Conservation (phyloP, 2,888 invertebrate species). For the Trachelus stipa region DNA sequence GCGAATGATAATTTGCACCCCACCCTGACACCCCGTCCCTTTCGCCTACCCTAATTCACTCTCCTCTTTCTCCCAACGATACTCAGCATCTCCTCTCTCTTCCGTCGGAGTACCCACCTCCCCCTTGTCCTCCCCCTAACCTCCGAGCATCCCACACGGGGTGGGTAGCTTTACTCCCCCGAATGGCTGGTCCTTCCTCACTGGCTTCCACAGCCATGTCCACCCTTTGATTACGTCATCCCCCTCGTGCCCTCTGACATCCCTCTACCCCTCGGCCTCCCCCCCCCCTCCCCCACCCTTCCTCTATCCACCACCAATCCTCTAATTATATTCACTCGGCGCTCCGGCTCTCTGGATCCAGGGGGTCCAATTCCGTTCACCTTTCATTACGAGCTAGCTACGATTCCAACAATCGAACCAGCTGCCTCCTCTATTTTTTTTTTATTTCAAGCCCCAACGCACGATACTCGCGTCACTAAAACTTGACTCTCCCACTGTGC, state of each 20-base stretch:
- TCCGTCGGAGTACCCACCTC: slow-evolving; percentile 29
- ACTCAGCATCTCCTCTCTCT: slow-evolving; percentile 26
- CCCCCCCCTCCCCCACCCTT: slow-evolving; percentile 6
- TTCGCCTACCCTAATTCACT: not conserved
- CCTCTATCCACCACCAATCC: slow-evolving; percentile 54
- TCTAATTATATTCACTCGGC: slow-evolving; percentile 67
- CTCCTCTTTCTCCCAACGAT: slow-evolving; percentile 30
- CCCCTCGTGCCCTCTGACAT: slow-evolving; percentile 42
- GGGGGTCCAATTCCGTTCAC: slow-evolving; percentile 66
- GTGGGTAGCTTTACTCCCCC: slow-evolving; percentile 25
- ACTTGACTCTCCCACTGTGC: not conserved
- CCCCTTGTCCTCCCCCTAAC: slow-evolving; percentile 37
- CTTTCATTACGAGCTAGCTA: slow-evolving; percentile 64
- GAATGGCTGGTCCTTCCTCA: slow-evolving; percentile 21
- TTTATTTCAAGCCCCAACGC: not conserved
- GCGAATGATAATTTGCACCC: slow-evolving; percentile 64
- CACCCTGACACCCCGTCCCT: slow-evolving; percentile 29
- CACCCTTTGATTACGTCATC: slow-evolving; percentile 66
- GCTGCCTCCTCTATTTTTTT: not conserved
- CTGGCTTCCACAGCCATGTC: slow-evolving; percentile 45
- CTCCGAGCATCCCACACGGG: slow-evolving; percentile 26
- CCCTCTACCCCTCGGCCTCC: slow-evolving; percentile 23
- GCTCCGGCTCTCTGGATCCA: slow-evolving; percentile 56
- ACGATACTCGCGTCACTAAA: not conserved
- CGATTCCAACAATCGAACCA: slow-evolving; percentile 60